phyloP scores from a whole-genome alignment of 2,797 vertebrate genomes.

The Sebastes trivittatus region DNA sequence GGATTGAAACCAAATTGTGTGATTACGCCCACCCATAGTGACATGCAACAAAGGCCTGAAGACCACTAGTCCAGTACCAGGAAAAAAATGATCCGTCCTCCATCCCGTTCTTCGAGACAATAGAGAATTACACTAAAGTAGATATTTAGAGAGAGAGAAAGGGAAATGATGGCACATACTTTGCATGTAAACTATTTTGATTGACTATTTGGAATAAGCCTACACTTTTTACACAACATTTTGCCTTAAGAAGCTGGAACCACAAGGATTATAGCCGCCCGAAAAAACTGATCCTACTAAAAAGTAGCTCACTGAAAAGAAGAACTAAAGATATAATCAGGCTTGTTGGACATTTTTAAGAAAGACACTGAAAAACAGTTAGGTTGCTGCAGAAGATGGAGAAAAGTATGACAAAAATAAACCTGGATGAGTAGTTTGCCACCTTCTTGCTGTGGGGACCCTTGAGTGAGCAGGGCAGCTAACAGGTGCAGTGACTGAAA shows the following conservation, averaged over 20 bases:
- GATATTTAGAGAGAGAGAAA: not conserved
- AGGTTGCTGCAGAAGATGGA: not conserved
- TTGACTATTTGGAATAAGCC: not conserved
- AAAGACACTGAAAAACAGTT: not conserved
- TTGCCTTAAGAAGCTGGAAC: not conserved
- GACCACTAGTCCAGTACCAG: not conserved
- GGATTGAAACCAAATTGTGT: not conserved
- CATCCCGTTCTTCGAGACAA: not conserved
- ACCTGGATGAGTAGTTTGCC: not conserved
- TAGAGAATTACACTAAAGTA: not conserved
- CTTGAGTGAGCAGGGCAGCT: not conserved
- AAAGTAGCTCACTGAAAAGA: not conserved
- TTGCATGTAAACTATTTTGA: not conserved
- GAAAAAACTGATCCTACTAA: not conserved
- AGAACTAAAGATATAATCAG: not conserved
- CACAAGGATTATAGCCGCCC: not conserved
- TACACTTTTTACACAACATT: not conserved
- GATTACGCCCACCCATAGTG: not conserved
- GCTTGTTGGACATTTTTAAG: not conserved
- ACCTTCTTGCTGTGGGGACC: not conserved
- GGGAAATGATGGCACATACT: not conserved
- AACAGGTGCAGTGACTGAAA: not conserved
- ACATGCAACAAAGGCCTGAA: not conserved
- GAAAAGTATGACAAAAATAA: not conserved
- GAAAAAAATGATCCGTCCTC: not conserved